Conservation (phyloP, 2,797 vertebrate species). For the Halcyon leucocephala region DNA sequence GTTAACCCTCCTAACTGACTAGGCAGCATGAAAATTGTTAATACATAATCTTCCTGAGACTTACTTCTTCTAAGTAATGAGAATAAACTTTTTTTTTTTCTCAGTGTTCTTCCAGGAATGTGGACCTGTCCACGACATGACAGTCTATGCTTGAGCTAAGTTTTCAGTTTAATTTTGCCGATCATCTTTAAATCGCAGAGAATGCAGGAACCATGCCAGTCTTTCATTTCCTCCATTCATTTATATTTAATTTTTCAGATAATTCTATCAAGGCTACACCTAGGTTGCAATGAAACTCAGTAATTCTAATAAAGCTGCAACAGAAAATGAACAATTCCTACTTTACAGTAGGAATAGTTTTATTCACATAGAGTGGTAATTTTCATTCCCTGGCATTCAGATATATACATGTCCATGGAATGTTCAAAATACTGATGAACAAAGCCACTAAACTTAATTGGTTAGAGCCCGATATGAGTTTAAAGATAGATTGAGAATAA, state of each 20-base stretch:
- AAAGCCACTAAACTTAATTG: background rate
- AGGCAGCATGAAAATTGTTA: background rate
- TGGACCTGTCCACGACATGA: background rate
- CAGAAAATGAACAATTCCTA: background rate
- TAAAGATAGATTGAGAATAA: background rate
- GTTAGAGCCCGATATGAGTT: background rate
- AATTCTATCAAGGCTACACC: background rate
- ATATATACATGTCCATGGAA: background rate
- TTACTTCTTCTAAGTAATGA: background rate
- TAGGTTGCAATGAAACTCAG: background rate
- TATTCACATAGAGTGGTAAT: background rate
- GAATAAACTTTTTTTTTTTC: background rate
- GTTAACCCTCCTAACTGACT: background rate
- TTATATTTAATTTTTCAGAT: constrained; percentile 21
- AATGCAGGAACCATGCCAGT: background rate
- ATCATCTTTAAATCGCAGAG: background rate
- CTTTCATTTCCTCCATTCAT: background rate
- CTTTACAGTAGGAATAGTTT: background rate
- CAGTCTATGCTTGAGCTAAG: background rate
- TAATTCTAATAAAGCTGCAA: background rate
- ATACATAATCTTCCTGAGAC: background rate
- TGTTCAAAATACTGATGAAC: background rate
- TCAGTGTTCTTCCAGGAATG: background rate
- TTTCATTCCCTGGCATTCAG: background rate
- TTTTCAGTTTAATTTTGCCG: background rate